Evolutionary conservation across 2,888 invertebrate species (phyloP).

Genomic region (Esperia sulphurella): DNA sequence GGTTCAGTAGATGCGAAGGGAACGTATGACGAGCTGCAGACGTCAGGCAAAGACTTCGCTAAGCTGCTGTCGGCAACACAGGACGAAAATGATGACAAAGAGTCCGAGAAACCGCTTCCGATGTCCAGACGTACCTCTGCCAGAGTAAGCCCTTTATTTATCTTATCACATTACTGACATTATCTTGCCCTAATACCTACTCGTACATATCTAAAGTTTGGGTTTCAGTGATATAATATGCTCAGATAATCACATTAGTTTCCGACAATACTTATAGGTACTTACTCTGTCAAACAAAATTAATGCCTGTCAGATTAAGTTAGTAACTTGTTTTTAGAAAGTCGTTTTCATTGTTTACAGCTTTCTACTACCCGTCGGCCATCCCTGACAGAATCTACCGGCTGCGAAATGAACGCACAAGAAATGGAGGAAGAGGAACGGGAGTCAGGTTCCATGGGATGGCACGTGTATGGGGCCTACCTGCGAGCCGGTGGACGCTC

Average conservation of each 20-base stretch:
- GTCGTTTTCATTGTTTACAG: constrained; percentile 25
- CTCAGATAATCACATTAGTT: too few species aligned
- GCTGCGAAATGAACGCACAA: constrained; percentile 63
- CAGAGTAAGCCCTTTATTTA: constrained; percentile 39
- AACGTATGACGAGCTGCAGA: constrained; percentile 76
- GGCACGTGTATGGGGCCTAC: constrained; percentile 82
- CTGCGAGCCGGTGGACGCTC: constrained; percentile 79
- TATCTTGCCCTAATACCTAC: too few species aligned
- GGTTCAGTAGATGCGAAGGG: constrained; percentile 80
- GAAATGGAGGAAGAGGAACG: constrained; percentile 81
- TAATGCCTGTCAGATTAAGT: too few species aligned
- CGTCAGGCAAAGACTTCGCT: constrained; percentile 80
- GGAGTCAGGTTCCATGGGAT: constrained; percentile 82
- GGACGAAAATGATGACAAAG: constrained; percentile 60
- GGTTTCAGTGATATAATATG: too few species aligned
- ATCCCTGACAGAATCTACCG: constrained; percentile 68
- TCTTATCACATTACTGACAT: too few species aligned
- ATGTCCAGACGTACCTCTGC: constrained; percentile 63
- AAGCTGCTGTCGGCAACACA: constrained; percentile 74
- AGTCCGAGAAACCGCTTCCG: constrained; percentile 47
- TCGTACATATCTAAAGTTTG: too few species aligned
- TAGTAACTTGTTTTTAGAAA: too few species aligned
- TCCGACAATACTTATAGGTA: too few species aligned
- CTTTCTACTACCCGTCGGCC: constrained; percentile 67
- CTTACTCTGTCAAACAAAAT: too few species aligned